These are phyloP conservation scores for Motacilla alba DNA, from an alignment of 2,113 vertebrate species.

Conservation along the genomic window DNA sequence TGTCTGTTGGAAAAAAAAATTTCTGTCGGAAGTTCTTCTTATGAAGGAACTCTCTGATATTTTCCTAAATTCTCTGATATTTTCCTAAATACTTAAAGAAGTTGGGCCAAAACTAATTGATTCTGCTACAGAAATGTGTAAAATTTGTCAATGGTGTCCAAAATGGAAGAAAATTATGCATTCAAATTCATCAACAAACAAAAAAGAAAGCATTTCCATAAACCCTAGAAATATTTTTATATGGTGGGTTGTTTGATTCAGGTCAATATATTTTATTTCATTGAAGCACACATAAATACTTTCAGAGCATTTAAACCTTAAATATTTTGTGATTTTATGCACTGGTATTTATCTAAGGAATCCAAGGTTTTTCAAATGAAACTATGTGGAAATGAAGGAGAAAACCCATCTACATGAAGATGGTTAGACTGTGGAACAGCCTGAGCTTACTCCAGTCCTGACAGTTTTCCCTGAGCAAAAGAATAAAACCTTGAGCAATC, in stretches of 20 bases:
- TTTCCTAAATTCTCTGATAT: background rate
- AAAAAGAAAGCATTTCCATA: background rate
- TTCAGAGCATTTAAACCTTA: background rate
- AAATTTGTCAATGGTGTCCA: background rate
- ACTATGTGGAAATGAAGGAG: background rate
- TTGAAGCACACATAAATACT: background rate
- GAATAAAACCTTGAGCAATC: background rate
- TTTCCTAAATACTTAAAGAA: background rate
- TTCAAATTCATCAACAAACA: background rate
- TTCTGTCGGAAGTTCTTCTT: background rate
- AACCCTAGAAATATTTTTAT: background rate
- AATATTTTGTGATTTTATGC: background rate
- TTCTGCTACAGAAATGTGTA: background rate
- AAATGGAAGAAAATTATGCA: background rate
- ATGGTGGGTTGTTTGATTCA: background rate
- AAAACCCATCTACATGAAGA: background rate
- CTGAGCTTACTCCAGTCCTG: background rate
- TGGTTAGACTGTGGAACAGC: background rate
- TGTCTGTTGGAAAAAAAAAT: background rate
- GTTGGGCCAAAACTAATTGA: background rate
- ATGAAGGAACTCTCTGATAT: background rate
- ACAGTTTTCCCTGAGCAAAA: background rate
- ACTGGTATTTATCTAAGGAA: background rate
- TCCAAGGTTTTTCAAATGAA: background rate
- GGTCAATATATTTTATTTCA: background rate